phyloP scores from a whole-genome alignment of 2,797 vertebrate species.

The Chelon auratus region DNA sequence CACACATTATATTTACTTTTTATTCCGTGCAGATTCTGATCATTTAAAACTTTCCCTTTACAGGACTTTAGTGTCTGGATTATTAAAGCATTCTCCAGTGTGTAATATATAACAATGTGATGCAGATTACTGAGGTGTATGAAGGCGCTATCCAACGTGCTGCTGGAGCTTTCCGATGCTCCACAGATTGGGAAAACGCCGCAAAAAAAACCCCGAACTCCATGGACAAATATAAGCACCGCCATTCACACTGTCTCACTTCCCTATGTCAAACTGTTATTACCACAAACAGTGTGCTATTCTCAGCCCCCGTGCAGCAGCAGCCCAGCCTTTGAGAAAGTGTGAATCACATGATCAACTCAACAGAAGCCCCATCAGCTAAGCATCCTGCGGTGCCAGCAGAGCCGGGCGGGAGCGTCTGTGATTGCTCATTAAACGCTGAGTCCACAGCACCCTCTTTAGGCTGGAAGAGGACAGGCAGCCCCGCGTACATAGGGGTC shows the following conservation, averaged over 20 bases:
- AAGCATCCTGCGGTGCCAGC: slow-evolving; percentile 56
- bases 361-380: slow-evolving; percentile 56
- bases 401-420: slow-evolving; percentile 51
- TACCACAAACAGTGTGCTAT: slow-evolving; percentile 68
- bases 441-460: slow-evolving; percentile 86
- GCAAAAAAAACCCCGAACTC: slow-evolving; percentile 20
- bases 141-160: slow-evolving; percentile 8
- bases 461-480: slow-evolving; percentile 68
- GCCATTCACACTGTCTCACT: slow-evolving; percentile 63
- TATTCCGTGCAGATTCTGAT: too few species aligned
- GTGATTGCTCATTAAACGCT: slow-evolving; percentile 79
- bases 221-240: slow-evolving; percentile 55
- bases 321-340: slow-evolving; percentile 65
- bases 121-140: too few species aligned
- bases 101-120: too few species aligned
- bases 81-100: too few species aligned
- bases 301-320: slow-evolving; percentile 63
- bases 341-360: slow-evolving; percentile 77
- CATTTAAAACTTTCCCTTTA: too few species aligned
- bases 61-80: too few species aligned
- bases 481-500: slow-evolving; percentile 38
- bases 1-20: too few species aligned
- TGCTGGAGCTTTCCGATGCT: slow-evolving; percentile 10
- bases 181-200: slow-evolving; percentile 5
- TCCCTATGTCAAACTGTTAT: slow-evolving; percentile 69